A percentile compares a stretch with the other conserved stretches of the same genome.
Conservation (phyloP, 2,888 invertebrate species). For the Orthonevra nobilis region DNA sequence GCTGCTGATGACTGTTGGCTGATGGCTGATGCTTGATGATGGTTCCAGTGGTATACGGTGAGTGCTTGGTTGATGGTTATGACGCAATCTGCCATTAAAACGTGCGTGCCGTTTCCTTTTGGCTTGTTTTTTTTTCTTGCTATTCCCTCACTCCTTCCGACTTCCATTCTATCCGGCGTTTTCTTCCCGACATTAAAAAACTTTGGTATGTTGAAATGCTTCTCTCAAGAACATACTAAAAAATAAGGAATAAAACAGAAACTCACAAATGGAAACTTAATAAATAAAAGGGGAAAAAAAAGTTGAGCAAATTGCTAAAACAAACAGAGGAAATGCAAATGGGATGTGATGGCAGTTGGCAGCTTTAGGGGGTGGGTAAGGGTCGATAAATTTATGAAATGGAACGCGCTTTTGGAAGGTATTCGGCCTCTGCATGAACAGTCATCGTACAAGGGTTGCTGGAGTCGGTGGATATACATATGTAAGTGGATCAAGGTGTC, state of each 20-base stretch:
- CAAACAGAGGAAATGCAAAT: conserved; percentile 37
- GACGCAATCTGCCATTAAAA: conserved; percentile 65
- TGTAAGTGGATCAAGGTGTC: conserved; percentile 16
- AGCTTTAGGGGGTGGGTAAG: neutral
- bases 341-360: neutral
- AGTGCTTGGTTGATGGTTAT: conserved; percentile 53
- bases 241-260: neutral
- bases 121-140: conserved; percentile 44
- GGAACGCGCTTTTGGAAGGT: neutral
- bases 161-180: neutral
- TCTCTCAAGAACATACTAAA: conserved; percentile 8
- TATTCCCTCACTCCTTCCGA: neutral
- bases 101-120: conserved; percentile 66
- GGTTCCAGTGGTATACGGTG: neutral
- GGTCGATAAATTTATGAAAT: conserved; percentile 21
- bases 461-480: too few species aligned
- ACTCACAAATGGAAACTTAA: conserved; percentile 14
- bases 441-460: neutral
- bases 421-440: neutral
- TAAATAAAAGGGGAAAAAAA: conserved; percentile 12
- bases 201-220: conserved; percentile 33
- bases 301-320: conserved; percentile 24
- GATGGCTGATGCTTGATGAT: conserved; percentile 22
- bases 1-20: conserved; percentile 12
- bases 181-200: conserved; percentile 47